Base-by-base conservation (phyloP, 2,797 vertebrate genomes). In the Poeciliopsis presidionis region DNA sequence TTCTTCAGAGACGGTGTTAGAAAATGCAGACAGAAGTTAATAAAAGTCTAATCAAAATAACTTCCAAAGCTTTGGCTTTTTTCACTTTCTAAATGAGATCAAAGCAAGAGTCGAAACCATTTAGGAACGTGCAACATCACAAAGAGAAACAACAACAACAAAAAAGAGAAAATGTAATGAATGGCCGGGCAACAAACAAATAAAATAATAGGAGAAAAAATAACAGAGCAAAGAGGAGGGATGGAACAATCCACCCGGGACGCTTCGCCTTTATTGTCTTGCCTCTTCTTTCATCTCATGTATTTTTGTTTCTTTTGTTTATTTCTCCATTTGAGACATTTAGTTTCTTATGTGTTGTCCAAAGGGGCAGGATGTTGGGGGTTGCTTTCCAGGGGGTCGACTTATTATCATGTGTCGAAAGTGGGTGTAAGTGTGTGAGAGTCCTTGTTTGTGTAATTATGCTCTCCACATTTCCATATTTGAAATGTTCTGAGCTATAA, bases 41-140 rank as follows among this genome's bases (percentile, higher is more conserved):
- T 94, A 92, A 92, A 93, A 95, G 90, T 94, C 92, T 94, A 91
- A 94, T 94, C 91, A 93, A 93, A 95, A 93, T 90, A 95, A 95
- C 94, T 95, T 95, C 92, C 95, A 95, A 93, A 93, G 93, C 94
- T 89, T 92, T 89, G 87, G 85, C 90, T 92, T 91, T 89, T 93
- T 86, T 91, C 84, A 89, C 90, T 93, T 92, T 95, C 87, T 93
- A 93, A 94, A 95, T 92, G 92, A 94, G 93, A 96, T 96, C 95
- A 96, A 96, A 96, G 94, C 86, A 69, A 84, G 86, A 92, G 92
- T 92, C 90, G 91, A 95, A 95, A 94, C 78, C 93, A 91, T 95
- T 95, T 95, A 95, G 91, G 90, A 94, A 94, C 89, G 86, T 91
- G 92, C 81, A 83, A 91, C 93, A 94, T 93, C 90, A 86, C 70